Evolutionary conservation across 92 coral and sea anemone genomes (phyloP).

Genomic region (Siderastrea siderea): DNA sequence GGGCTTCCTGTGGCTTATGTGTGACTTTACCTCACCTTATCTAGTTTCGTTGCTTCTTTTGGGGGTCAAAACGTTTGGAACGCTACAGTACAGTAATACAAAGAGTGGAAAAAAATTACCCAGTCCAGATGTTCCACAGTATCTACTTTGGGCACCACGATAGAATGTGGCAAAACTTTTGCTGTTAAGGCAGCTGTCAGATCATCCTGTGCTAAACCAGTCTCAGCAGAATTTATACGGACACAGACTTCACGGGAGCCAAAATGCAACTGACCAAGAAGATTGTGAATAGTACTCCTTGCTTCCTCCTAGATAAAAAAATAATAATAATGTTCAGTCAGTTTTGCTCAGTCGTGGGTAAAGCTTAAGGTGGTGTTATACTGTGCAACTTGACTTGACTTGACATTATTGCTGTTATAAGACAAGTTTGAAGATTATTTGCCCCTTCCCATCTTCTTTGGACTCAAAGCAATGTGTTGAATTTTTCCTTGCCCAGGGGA

Average conservation of each 20-base stretch:
- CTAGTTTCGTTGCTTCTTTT: no score
- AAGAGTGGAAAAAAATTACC: conserved; percentile 52
- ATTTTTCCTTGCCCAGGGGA: no score
- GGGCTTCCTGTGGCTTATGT: no score
- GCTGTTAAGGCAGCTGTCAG: conserved; percentile 79
- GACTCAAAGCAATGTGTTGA: no score
- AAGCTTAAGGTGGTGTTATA: no score
- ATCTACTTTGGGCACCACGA: conserved; percentile 97
- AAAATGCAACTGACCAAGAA: conserved; percentile 82
- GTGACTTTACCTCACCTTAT: no score
- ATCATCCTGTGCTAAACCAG: conserved; percentile 93
- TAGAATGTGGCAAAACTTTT: conserved; percentile 81
- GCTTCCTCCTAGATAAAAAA: conserved; percentile 83
- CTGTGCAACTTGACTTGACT: no score
- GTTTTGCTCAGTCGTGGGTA: no score
- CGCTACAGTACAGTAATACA: background rate
- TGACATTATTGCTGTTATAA: no score
- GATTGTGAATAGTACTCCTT: conserved; percentile 72
- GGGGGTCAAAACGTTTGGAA: no score
- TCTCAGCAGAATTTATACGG: conserved; percentile 87
- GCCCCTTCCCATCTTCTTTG: no score
- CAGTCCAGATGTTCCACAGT: conserved; percentile 85
- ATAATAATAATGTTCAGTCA: background rate
- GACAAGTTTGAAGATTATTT: no score
- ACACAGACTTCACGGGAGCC: conserved; percentile 95